Evolutionary conservation across 2,797 vertebrate species (phyloP).

Genomic region (Lates japonicus): DNA sequence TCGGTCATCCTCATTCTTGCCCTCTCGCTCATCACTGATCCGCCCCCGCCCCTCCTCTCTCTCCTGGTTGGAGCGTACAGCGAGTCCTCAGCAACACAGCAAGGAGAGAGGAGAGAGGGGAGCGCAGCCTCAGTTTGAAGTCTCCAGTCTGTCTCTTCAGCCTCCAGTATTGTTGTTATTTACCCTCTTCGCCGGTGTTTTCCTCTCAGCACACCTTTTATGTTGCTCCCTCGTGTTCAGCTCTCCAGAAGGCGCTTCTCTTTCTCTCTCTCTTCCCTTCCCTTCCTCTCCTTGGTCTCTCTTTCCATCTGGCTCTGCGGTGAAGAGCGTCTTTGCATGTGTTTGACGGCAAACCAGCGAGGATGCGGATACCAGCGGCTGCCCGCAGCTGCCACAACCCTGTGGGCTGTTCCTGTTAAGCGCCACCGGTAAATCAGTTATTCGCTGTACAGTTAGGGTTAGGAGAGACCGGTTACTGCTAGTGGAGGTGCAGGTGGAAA

Average conservation of each 20-base stretch:
- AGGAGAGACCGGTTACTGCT: background rate
- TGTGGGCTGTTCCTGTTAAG: slow-evolving; percentile 60
- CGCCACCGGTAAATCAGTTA: slow-evolving; percentile 64
- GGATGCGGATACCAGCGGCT: slow-evolving; percentile 72
- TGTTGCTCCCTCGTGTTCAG: slow-evolving; percentile 13
- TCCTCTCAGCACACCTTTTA: slow-evolving; percentile 47
- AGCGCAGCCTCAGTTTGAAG: slow-evolving; percentile 68
- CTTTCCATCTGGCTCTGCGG: slow-evolving; percentile 50
- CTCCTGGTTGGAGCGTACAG: slow-evolving; percentile 50
- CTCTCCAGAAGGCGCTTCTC: slow-evolving; percentile 14
- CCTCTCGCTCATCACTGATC: slow-evolving; percentile 59
- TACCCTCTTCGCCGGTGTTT: slow-evolving; percentile 42
- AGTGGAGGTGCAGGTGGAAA: slow-evolving; percentile 25
- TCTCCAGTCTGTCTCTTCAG: slow-evolving; percentile 54
- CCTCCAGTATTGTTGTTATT: slow-evolving; percentile 60
- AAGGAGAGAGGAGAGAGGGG: slow-evolving; percentile 12
- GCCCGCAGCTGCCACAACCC: slow-evolving; percentile 66
- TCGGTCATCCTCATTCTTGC: slow-evolving; percentile 46
- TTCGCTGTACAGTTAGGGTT: background rate
- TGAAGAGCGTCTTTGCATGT: slow-evolving; percentile 59
- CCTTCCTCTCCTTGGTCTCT: background rate
- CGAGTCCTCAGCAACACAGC: slow-evolving; percentile 46
- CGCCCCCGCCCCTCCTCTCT: slow-evolving; percentile 52
- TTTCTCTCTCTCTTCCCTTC: slow-evolving; percentile 2
- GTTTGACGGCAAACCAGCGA: slow-evolving; percentile 56